phyloP scores from a whole-genome alignment of 2,888 invertebrate genomes.

The Mesochorus sp. region DNA sequence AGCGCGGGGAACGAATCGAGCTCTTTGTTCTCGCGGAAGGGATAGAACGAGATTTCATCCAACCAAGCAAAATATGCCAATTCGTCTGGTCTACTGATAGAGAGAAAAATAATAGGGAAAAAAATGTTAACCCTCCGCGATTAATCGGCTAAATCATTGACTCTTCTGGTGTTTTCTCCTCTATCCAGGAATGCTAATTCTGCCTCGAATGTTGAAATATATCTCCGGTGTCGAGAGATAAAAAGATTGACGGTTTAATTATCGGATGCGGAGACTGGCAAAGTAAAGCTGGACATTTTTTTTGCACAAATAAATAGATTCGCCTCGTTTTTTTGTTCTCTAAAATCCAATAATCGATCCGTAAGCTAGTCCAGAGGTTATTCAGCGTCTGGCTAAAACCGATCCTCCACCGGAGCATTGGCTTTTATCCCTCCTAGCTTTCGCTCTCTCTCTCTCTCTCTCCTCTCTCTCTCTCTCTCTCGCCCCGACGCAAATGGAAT shows the following conservation, averaged over 20 bases:
- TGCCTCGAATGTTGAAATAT: too few relatives aligned
- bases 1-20: too few relatives aligned
- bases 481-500: constrained; percentile 59
- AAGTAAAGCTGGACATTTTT: background rate
- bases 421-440: background rate
- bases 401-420: background rate
- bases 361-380: constrained; percentile 44
- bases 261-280: constrained; percentile 13
- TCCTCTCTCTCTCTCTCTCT: background rate
- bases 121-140: too few relatives aligned
- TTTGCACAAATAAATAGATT: background rate
- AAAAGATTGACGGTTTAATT: constrained; percentile 27
- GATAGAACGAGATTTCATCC: too few relatives aligned
- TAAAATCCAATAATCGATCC: constrained; percentile 72
- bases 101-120: too few relatives aligned
- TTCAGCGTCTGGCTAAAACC: constrained; percentile 44
- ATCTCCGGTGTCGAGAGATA: too few relatives aligned
- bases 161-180: too few relatives aligned
- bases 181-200: too few relatives aligned
- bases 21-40: too few relatives aligned
- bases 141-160: too few relatives aligned
- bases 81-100: too few relatives aligned
- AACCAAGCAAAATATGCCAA: too few relatives aligned
- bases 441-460: constrained; percentile 12
- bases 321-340: constrained; percentile 44